Evolutionary conservation across 2,888 invertebrate species (phyloP), one percentile per base, ranked within the genome.

Genomic region (Parnassius apollo): DNA sequence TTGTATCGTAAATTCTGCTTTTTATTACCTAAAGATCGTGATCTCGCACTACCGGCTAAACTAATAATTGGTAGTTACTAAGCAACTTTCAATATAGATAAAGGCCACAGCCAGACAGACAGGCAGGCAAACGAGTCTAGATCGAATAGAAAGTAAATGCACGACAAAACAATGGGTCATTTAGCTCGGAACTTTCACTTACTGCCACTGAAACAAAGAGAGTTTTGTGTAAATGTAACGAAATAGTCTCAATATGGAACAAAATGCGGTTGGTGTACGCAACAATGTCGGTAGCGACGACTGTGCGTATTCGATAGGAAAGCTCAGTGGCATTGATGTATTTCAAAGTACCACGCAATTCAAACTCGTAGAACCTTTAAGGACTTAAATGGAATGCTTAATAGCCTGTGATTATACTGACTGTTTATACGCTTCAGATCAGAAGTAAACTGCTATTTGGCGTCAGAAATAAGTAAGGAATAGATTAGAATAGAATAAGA

Each of bases 131-230:
- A 65, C 65, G 51, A 55, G 61, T 65, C 65, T 65, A 61, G 65
- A 64, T 64, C 50, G 64, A 50, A 49, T 65, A 61, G 65, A 65
- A 65, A 65, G 61, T 61, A 54, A 57, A 57, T 22, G 52, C 51
- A 53, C 57, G 65, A 59, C 61, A 65, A 65, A 58, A 65, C 65
- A 65, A 65, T 65, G 54, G 61, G 55, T 51, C 61, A 64, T 64
- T 65, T 58, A 61, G 54, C 44, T 48, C 25, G 46, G 51, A 12
- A 65, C 65, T 65, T 65, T 65, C 65, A 61, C 65, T 65, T 48
- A 49, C 42, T 51, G 59, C 56, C 55, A 59, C 65, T 56, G 61
- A 46, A 65, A 61, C 65, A 65, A 65, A 58, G 56, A 25, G 48
- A 46, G 58, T 61, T 61, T 59, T 58, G 61, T 65, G 55, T 58